A percentile compares a stretch with the other conserved stretches of the same genome.
These are phyloP conservation scores for Aldabrachelys gigantea DNA, from an alignment of 2,113 vertebrate species.

Conservation along the genomic window DNA sequence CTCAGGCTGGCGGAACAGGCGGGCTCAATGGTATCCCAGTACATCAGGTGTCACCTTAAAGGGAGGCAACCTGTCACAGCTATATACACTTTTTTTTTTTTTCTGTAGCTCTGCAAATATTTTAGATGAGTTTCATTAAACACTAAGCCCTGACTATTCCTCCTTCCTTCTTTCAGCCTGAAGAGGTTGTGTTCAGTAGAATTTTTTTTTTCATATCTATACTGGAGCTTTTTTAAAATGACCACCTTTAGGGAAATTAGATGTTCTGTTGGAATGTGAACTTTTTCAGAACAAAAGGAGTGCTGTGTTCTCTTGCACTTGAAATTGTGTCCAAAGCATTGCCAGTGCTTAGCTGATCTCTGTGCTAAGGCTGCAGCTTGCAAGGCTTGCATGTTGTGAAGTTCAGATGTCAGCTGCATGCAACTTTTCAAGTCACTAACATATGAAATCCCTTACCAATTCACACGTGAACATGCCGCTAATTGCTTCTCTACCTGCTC, in stretches of 20 bases:
- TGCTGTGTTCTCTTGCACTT: background rate
- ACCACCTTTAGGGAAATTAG: slow-evolving; percentile 47
- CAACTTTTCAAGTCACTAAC: slow-evolving; percentile 67
- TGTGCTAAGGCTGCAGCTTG: slow-evolving; percentile 63
- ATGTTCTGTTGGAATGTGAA: slow-evolving; percentile 38
- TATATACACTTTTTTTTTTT: too few species aligned
- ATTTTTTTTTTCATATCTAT: slow-evolving; percentile 4
- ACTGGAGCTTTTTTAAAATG: slow-evolving; percentile 12
- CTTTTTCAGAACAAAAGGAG: slow-evolving; percentile 20
- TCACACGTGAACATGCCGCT: slow-evolving; percentile 70
- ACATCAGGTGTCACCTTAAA: too few species aligned
- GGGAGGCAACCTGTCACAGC: too few species aligned
- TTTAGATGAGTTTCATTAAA: background rate
- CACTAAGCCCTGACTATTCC: background rate
- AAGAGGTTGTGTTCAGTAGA: slow-evolving; percentile 38
- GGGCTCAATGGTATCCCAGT: too few species aligned
- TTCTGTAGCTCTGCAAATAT: background rate
- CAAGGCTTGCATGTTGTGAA: slow-evolving; percentile 64
- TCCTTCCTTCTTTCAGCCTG: slow-evolving; percentile 21
- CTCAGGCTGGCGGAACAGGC: too few species aligned
- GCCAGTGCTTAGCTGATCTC: slow-evolving; percentile 42
- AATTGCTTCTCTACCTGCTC: slow-evolving; percentile 79
- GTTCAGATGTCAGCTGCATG: slow-evolving; percentile 55
- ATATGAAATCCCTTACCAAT: slow-evolving; percentile 75
- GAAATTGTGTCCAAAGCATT: slow-evolving; percentile 19